phyloP scores from a whole-genome alignment of 2,113 vertebrate genomes.

The Mobula hypostoma region DNA sequence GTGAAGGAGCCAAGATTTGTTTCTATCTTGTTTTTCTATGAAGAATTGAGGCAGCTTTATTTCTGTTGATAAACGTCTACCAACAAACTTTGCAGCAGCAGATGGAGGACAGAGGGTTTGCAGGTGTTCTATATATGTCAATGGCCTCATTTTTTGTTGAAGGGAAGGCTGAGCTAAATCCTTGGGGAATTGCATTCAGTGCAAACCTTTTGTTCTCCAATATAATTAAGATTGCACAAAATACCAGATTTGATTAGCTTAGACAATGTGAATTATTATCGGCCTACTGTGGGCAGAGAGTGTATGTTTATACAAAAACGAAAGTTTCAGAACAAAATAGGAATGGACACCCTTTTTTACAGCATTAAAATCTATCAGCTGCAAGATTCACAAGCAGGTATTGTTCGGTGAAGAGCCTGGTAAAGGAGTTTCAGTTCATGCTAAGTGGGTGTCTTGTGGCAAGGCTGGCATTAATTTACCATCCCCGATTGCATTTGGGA shows the following conservation, averaged over 20 bases:
- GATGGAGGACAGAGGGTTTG: slow-evolving; percentile 12
- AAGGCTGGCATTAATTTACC: no score
- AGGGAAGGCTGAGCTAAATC: neutral
- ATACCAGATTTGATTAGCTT: neutral
- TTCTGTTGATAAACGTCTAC: neutral
- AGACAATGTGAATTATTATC: neutral
- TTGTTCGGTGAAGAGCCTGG: no score
- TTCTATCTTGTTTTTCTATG: no score
- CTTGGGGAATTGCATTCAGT: neutral
- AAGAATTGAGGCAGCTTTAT: neutral
- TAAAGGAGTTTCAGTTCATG: no score
- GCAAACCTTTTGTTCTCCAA: neutral
- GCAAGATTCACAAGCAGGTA: no score
- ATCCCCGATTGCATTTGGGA: no score
- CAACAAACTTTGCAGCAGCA: neutral
- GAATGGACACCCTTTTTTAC: neutral
- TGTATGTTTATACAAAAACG: neutral
- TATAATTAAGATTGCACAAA: neutral
- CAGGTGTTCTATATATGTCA: slow-evolving; percentile 1
- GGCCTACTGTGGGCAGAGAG: no score
- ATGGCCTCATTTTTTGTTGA: slow-evolving; percentile 18
- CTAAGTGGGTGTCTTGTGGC: no score
- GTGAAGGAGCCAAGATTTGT: no score
- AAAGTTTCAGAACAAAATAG: neutral
- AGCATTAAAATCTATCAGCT: neutral